A percentile compares a stretch with the other conserved stretches of the same genome.
phyloP scores from a whole-genome alignment of 2,888 invertebrate genomes.

The Helicoverpa assulta region DNA sequence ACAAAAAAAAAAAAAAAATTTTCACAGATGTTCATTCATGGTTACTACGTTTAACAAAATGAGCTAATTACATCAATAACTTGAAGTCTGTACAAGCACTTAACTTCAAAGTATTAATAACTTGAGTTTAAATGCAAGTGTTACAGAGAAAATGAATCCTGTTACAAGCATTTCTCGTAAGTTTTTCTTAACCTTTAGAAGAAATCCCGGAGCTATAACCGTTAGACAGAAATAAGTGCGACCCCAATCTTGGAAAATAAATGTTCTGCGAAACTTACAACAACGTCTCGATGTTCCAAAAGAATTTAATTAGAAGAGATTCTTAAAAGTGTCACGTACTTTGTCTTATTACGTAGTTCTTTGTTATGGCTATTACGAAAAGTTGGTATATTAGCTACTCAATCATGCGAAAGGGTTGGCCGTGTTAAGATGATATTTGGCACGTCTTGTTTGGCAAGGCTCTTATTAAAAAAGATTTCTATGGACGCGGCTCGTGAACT shows the following conservation, averaged over 20 bases:
- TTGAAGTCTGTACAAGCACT: too few relatives aligned
- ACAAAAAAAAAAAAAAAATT: too few relatives aligned
- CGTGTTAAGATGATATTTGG: too few relatives aligned
- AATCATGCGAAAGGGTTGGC: background rate
- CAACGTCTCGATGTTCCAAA: constrained; percentile 18
- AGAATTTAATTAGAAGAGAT: constrained; percentile 47
- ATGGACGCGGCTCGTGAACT: too few relatives aligned
- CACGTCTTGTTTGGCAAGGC: too few relatives aligned
- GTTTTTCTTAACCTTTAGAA: constrained; percentile 23
- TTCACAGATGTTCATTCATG: too few relatives aligned
- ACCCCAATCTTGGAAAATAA: constrained; percentile 38
- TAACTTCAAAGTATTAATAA: background rate
- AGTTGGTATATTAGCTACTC: background rate
- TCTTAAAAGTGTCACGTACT: constrained; percentile 19
- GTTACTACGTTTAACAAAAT: too few relatives aligned
- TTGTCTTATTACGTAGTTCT: background rate
- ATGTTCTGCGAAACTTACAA: constrained; percentile 12
- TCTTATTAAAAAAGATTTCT: too few relatives aligned
- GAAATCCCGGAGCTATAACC: constrained; percentile 1
- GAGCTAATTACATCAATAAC: too few relatives aligned
- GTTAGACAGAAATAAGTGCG: constrained; percentile 35
- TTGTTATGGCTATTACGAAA: background rate
- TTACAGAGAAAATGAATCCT: background rate
- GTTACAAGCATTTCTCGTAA: background rate
- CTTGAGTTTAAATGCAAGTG: background rate